Percentiles rank a stretch among this genome's conserved stretches.
Evolutionary conservation across 2,888 invertebrate species (phyloP).

Genomic region (Sialis fuliginosa): DNA sequence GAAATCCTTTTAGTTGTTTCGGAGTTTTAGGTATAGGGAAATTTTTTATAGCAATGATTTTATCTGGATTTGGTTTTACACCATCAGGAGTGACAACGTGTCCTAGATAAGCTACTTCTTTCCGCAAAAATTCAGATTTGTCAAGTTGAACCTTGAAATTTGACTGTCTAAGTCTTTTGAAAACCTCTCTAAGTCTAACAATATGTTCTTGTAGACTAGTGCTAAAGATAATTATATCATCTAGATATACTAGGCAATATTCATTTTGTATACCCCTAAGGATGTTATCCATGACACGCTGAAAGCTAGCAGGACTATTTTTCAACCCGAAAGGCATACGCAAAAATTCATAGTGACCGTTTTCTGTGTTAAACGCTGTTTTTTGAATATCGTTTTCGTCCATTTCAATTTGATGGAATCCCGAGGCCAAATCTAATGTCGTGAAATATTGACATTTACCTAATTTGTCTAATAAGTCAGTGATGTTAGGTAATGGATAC

Average conservation of each 20-base stretch:
- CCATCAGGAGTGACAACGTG: slow-evolving; percentile 13
- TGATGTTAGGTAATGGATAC: too few species aligned
- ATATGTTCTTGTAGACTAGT: slow-evolving; percentile 10
- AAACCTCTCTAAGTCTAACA: slow-evolving; percentile 6
- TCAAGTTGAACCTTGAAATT: slow-evolving; percentile 10
- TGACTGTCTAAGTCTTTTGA: slow-evolving; percentile 6
- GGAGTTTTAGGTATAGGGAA: slow-evolving; percentile 9
- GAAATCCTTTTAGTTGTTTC: slow-evolving; percentile 9
- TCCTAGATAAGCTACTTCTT: slow-evolving; percentile 13
- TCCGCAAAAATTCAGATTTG: slow-evolving; percentile 10
- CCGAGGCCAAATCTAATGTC: slow-evolving; percentile 11
- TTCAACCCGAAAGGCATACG: too few species aligned
- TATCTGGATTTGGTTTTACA: slow-evolving; percentile 13
- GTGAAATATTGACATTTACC: slow-evolving; percentile 11
- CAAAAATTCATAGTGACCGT: slow-evolving; percentile 9
- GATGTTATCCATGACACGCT: slow-evolving; percentile 4
- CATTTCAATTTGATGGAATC: slow-evolving; percentile 14
- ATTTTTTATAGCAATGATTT: slow-evolving; percentile 10
- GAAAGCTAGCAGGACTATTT: too few species aligned
- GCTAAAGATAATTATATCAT: slow-evolving; percentile 12
- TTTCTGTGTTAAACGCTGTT: slow-evolving; percentile 9
- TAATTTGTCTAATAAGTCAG: slow-evolving; percentile 9
- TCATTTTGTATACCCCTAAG: neutral
- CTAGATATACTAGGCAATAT: slow-evolving; percentile 10
- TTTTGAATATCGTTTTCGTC: slow-evolving; percentile 9